phyloP scores from a whole-genome alignment of 1,140 invertebrate genomes.

The Pogonomyrmex barbatus region DNA sequence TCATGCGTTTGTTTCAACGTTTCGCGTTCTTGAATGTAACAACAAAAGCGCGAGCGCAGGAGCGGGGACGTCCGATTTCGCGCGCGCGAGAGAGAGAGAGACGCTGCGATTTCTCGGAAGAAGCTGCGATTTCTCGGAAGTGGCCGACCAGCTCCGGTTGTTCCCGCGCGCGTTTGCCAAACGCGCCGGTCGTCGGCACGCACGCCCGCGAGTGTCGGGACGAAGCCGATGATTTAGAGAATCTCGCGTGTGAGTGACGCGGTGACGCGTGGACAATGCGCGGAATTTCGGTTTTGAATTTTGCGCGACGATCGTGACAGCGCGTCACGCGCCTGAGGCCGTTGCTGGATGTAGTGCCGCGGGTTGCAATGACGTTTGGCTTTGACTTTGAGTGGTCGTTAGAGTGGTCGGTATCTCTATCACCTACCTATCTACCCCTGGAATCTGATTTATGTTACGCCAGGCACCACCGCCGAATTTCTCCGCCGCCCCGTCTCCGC shows the following conservation, averaged over 20 bases:
- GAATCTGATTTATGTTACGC: constrained; percentile 77
- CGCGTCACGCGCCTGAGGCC: constrained; percentile 72
- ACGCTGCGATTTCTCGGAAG: neutral
- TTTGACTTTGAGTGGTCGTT: constrained; percentile 83
- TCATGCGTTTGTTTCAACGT: neutral
- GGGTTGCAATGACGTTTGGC: constrained; percentile 82
- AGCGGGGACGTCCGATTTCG: neutral
- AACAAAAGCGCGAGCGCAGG: neutral
- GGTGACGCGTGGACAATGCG: constrained; percentile 84
- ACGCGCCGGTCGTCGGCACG: constrained; percentile 23
- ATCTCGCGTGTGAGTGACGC: constrained; percentile 76
- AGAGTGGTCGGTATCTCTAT: constrained; percentile 78
- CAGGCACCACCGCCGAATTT: constrained; percentile 71
- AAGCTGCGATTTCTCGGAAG: neutral
- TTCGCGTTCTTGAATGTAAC: neutral
- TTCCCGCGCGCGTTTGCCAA: constrained; percentile 15
- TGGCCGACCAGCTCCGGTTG: neutral
- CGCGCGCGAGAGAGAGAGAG: neutral
- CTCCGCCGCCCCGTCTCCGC: constrained; percentile 17
- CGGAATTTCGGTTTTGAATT: constrained; percentile 85
- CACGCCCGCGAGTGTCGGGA: constrained; percentile 28
- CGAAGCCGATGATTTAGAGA: constrained; percentile 64
- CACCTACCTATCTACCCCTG: constrained; percentile 25
- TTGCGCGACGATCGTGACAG: constrained; percentile 80
- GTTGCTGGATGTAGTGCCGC: constrained; percentile 81